These are phyloP conservation scores for Plecturocebus donacophilus DNA, from an alignment of 2,113 vertebrate genomes.

Conservation along the genomic window DNA sequence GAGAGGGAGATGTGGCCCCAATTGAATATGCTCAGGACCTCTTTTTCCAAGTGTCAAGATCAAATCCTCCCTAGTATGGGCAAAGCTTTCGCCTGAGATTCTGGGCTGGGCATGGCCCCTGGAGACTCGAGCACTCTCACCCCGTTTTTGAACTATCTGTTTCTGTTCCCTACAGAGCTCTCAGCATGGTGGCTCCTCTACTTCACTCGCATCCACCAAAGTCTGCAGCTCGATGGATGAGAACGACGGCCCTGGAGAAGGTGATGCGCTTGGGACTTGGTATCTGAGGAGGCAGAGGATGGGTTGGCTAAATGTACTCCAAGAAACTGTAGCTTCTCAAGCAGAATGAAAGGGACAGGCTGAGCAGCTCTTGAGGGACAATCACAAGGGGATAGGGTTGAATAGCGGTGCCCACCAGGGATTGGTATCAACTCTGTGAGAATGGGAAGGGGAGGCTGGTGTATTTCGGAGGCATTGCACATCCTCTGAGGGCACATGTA, in stretches of 20 bases:
- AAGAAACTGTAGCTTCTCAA: background rate
- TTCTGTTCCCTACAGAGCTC: slow-evolving; percentile 89
- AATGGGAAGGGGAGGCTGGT: background rate
- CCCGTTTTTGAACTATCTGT: slow-evolving; percentile 66
- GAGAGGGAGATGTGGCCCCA: background rate
- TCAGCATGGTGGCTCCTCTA: slow-evolving; percentile 96
- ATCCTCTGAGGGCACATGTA: background rate
- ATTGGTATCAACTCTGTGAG: background rate
- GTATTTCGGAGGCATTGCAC: background rate
- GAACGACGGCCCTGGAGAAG: slow-evolving; percentile 93
- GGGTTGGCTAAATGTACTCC: background rate
- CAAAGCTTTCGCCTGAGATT: background rate
- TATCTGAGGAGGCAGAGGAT: background rate
- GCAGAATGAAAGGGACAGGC: too few relatives aligned
- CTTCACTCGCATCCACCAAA: slow-evolving; percentile 97
- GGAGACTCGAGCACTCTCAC: slow-evolving; percentile 18
- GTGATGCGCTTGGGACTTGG: slow-evolving; percentile 80
- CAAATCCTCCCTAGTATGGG: background rate
- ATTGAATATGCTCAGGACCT: background rate
- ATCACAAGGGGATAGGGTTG: background rate
- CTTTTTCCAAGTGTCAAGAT: background rate
- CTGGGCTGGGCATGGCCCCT: background rate
- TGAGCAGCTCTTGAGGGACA: background rate
- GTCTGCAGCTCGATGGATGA: slow-evolving; percentile 99
- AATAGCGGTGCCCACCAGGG: background rate